Base-by-base conservation (phyloP, 2,113 vertebrate genomes). In the Upupa epops region DNA sequence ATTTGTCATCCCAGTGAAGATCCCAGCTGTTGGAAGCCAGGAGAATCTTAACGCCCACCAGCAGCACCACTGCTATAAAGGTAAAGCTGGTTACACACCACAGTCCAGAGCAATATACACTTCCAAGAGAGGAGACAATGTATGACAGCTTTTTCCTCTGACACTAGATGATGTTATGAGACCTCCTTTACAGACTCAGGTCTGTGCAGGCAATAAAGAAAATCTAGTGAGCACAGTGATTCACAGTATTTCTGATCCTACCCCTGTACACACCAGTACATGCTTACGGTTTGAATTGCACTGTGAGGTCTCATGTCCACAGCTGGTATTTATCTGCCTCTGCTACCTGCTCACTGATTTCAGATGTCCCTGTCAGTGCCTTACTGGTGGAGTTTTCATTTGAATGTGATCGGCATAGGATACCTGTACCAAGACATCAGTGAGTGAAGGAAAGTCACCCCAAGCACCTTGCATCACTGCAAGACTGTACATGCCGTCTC, bases 191-290 rank as follows among this genome's bases (percentile, higher is more conserved):
- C 0, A 1, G 37, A 21, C 54, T 83, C 36, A 49, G 14, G 31
- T 40, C 56, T 68, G 29, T 52, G 40, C 2, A 6, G 40, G 13
- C 10, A 63, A 48, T 4, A 74, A 34, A 49, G 48, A 24, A 71
- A 68, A 46, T 1, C 21, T 58, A 58, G 55, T 7, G 18, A 60
- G 3, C 0, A 1, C 0, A 8, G 37, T 4, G 10, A 28, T 20
- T 34, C 24, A 34, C 8, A 45, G 25, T 24, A 40, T 0, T 3
- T 17, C 13, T 2, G 45, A 17, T 9, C 31, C 10, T 2, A 34
- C 2, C 13, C 12, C 68, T 58, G 24, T 6, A 51, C 1, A 42
- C 65, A 19, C 1, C 5, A 22, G 34, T 5, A 34, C 26, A n/a
- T 8, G 24, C 24, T 60, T 9, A 3, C 5, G 31, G 48, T 68